Base-by-base conservation (phyloP, 1,140 invertebrate genomes). In the Drosophila subobscura region DNA sequence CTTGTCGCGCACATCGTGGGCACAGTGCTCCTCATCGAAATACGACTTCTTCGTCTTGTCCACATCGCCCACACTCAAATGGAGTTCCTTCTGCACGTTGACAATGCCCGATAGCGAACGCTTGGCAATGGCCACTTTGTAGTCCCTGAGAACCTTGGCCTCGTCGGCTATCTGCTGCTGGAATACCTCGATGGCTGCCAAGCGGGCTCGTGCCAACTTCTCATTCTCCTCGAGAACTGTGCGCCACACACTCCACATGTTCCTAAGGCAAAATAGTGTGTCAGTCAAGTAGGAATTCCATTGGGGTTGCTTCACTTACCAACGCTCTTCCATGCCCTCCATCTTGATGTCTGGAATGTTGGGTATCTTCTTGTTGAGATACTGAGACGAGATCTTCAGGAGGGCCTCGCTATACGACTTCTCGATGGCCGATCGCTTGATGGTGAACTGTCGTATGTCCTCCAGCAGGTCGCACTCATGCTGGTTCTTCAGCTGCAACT, bases 231-330 rank as follows among this genome's bases (percentile, higher is more conserved):
- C 97, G 67, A 99, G 92, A 0, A 99, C 96, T 0, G 96, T 97
- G 72, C 97, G 94, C 98, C 98, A 99, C 12, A 99, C 97, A 76
- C 96, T 97, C 95, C 97, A 98, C 94, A 98, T 97, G 84, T 98
- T 98, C 96, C 97, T 99, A 10, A 0, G 46, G 5, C 1, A 16
- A 4, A 10, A 10, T 8, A 37, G 10, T 10, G 33, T 37, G 10
- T 4, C 33, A 37, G 10, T 37, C 5, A 25, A 20, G 1, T 20
- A 1, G 2, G 12, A 12, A 12, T 4, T 12, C 33, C 1, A 37
- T 4, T 4, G 3, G 2, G 23, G 23, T 27, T 4, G 5, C 10
- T 41, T 27, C 5, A 51, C 61, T 93, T 92, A 97, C 96, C 96
- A 97, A 95, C 96, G 96, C 92, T 97, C 96, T 59, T 97, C 96